Evolutionary conservation across 2,113 vertebrate species (phyloP).

Genomic region (Morone chrysops): DNA sequence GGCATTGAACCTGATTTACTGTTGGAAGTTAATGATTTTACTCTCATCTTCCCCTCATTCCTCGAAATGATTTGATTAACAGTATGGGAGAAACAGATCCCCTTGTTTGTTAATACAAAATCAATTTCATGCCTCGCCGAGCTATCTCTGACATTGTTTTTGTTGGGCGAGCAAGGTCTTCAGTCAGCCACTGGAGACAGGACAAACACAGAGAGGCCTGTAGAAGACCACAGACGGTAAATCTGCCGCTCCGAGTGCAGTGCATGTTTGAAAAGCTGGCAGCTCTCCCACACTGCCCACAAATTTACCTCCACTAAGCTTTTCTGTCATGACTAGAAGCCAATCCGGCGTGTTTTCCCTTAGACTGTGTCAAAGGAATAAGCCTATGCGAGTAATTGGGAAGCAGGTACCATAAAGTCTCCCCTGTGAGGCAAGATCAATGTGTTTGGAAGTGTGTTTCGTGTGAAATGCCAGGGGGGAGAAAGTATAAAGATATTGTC

Average conservation of each 20-base stretch:
- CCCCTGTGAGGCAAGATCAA: slow-evolving; percentile 64
- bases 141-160: slow-evolving; percentile 85
- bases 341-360: slow-evolving; percentile 52
- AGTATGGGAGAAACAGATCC: slow-evolving; percentile 90
- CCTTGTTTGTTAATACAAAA: slow-evolving; percentile 97
- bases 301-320: slow-evolving; percentile 70
- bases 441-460: slow-evolving; percentile 63
- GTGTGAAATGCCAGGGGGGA: slow-evolving; percentile 43
- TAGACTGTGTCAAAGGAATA: slow-evolving; percentile 69
- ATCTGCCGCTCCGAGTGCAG: slow-evolving; percentile 63
- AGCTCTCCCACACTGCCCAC: slow-evolving; percentile 61
- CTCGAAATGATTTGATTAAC: slow-evolving; percentile 97
- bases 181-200: slow-evolving; percentile 75
- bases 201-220: slow-evolving; percentile 62
- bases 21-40: slow-evolving; percentile 93
- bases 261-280: slow-evolving; percentile 59
- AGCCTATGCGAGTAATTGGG: slow-evolving; percentile 68
- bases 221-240: slow-evolving; percentile 50
- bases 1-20: slow-evolving; percentile 92
- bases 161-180: slow-evolving; percentile 80
- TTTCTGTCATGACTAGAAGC: slow-evolving; percentile 62
- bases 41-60: slow-evolving; percentile 92
- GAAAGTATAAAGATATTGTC: slow-evolving; percentile 49
- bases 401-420: slow-evolving; percentile 65
- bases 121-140: slow-evolving; percentile 97